Evolutionary conservation across 1,140 invertebrate species (phyloP).

Genomic region (Bombyx mandarina): DNA sequence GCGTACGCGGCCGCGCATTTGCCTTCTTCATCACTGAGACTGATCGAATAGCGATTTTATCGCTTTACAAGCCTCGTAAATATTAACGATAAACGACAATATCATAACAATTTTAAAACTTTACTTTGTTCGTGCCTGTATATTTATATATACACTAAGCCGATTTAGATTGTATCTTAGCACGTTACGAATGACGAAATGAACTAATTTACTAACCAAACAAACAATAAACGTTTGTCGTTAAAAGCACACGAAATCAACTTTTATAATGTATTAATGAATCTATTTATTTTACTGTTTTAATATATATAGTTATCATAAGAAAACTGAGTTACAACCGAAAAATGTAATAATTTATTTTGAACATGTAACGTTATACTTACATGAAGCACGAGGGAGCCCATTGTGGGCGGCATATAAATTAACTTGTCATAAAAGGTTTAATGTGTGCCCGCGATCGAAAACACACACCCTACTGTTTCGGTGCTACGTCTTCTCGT

Average conservation of each 20-base stretch:
- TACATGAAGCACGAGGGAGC: conserved; percentile 24
- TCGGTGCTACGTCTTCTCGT: conserved; percentile 23
- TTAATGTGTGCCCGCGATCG: conserved; percentile 32
- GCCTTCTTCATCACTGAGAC: conserved; percentile 32
- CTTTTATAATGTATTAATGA: conserved; percentile 1
- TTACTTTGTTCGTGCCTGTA: no score
- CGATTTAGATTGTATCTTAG: no score
- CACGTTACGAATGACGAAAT: no score
- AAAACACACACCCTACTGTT: conserved; percentile 44
- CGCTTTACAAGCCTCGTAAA: conserved; percentile 20
- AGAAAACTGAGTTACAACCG: conserved; percentile 15
- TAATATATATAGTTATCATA: conserved; percentile 20
- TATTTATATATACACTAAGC: no score
- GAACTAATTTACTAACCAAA: no score
- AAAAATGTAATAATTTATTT: conserved; percentile 16
- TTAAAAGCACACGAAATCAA: not conserved
- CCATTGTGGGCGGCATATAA: conserved; percentile 38
- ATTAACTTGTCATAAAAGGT: conserved; percentile 46
- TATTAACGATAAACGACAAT: conserved; percentile 11
- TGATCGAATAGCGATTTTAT: conserved; percentile 10
- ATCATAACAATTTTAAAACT: no score
- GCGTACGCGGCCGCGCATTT: conserved; percentile 44
- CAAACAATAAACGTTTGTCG: no score
- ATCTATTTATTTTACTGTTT: conserved; percentile 19
- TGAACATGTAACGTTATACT: conserved; percentile 32